phyloP scores from a whole-genome alignment of 2,797 vertebrate species.

The Botia almorhae region DNA sequence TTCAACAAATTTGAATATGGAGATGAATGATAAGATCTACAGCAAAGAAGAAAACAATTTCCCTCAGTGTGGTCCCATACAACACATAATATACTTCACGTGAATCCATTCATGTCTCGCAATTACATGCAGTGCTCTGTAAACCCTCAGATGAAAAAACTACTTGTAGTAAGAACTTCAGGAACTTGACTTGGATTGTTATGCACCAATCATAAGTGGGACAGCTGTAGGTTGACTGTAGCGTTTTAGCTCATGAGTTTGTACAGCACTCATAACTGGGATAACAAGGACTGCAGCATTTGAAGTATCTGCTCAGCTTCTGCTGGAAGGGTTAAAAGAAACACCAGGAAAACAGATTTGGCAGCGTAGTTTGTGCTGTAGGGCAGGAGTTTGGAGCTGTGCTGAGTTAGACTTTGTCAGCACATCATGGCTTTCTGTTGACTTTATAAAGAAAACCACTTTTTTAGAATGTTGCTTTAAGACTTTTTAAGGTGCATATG shows the following conservation, averaged over 20 bases:
- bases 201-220: not conserved
- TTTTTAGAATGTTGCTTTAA: constrained; percentile 34
- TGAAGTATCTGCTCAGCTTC: not conserved
- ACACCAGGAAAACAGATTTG: constrained; percentile 18
- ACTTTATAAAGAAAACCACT: constrained; percentile 34
- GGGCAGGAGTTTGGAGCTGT: constrained; percentile 22
- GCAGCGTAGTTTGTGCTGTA: constrained; percentile 14
- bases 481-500: not conserved
- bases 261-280: too few species aligned
- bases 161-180: not conserved
- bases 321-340: constrained; percentile 15
- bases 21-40: too few species aligned
- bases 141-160: too few species aligned
- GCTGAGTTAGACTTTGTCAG: constrained; percentile 51
- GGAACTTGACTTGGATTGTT: not conserved
- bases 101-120: too few species aligned
- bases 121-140: too few species aligned
- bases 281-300: not conserved
- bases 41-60: too few species aligned
- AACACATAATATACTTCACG: too few species aligned
- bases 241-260: too few species aligned
- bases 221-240: not conserved
- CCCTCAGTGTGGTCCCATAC: too few species aligned
- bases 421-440: constrained; percentile 35
- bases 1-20: too few species aligned